phyloP scores from a whole-genome alignment of 2,888 invertebrate species.

The Epirrhoe tristata region DNA sequence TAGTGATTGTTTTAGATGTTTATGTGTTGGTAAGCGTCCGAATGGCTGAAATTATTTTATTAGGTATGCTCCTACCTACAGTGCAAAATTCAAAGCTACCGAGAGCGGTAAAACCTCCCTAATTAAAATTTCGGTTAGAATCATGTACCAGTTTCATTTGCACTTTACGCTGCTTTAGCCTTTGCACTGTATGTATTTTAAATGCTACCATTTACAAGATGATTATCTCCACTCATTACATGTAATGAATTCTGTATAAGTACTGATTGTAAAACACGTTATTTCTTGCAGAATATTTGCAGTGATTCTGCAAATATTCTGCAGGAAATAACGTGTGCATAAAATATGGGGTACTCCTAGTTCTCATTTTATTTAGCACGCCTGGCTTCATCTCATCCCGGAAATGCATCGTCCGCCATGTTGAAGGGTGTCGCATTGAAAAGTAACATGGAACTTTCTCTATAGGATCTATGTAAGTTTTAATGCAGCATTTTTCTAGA shows the following conservation, averaged over 20 bases:
- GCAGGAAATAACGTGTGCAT: too few species aligned
- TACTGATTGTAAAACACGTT: constrained; percentile 3
- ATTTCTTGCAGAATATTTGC: neutral
- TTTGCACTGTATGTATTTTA: too few species aligned
- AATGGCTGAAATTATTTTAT: too few species aligned
- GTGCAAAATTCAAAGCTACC: too few species aligned
- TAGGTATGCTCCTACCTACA: too few species aligned
- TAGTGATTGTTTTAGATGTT: constrained; percentile 1
- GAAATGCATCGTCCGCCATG: constrained; percentile 27
- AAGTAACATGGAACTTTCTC: neutral
- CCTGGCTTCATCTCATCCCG: constrained; percentile 28
- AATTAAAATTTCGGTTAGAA: too few species aligned
- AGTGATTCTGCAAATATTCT: too few species aligned
- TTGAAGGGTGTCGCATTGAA: constrained; percentile 7
- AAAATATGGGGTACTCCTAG: too few species aligned
- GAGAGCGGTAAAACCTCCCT: too few species aligned
- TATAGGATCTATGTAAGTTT: neutral
- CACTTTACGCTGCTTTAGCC: too few species aligned
- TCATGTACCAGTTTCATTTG: too few species aligned
- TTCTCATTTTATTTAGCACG: constrained; percentile 22
- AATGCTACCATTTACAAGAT: constrained; percentile 22
- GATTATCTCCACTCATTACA: constrained; percentile 3
- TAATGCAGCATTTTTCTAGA: neutral
- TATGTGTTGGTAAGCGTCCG: too few species aligned
- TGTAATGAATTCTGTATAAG: constrained; percentile 1